These are phyloP conservation scores for Ficedula albicollis DNA, from an alignment of 2,797 vertebrate species.

Conservation along the genomic window DNA sequence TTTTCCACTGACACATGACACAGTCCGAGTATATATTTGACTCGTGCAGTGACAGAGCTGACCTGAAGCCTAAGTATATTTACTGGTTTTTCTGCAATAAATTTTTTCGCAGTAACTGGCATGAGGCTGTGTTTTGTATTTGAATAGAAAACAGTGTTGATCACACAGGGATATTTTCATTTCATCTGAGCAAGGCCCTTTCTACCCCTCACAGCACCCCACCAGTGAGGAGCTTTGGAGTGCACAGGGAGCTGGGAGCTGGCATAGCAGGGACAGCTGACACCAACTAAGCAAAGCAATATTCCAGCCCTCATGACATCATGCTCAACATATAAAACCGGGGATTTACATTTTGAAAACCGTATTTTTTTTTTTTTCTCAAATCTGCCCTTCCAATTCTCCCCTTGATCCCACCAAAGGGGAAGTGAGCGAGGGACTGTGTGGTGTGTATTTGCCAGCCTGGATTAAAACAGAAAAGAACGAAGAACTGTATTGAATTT, in stretches of 20 bases:
- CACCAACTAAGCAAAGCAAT: rapidly evolving
- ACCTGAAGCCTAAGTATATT: neutral
- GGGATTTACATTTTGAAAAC: neutral
- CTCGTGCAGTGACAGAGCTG: neutral
- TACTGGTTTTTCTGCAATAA: neutral
- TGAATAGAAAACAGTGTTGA: neutral
- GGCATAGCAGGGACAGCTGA: neutral
- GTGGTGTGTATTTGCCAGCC: rapidly evolving
- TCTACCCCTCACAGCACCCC: rapidly evolving
- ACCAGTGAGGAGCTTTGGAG: neutral
- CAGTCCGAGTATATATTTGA: neutral
- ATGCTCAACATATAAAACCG: neutral
- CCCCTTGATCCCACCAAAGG: rapidly evolving
- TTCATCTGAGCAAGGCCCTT: neutral
- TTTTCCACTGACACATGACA: neutral
- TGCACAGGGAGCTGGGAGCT: neutral
- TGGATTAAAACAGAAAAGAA: neutral
- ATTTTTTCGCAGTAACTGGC: neutral
- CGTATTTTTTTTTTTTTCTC: neutral
- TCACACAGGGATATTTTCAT: rapidly evolving
- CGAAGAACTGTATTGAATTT: neutral
- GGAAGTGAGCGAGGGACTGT: rapidly evolving
- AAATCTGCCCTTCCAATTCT: neutral
- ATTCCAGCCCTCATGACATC: neutral
- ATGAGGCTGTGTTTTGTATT: neutral